Evolutionary conservation across 2,888 invertebrate species (phyloP), one percentile per base, ranked within the genome.

Genomic region (Trachelus iudaicus): DNA sequence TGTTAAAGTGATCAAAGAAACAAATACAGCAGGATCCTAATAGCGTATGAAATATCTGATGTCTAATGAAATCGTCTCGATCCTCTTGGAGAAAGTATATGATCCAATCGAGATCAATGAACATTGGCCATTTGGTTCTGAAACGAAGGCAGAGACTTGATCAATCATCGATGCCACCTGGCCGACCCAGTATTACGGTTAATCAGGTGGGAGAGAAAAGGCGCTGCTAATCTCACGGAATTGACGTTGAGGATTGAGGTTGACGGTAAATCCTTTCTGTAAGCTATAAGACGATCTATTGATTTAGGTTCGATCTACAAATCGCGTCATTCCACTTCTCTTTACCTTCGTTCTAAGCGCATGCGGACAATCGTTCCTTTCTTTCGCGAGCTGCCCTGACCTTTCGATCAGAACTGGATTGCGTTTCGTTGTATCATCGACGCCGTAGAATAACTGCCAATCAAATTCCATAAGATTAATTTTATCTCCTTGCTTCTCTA

Each of bases 101-200:
- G 9, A 56, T 56, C 23, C 56, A 23, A 56, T 56, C 23, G 56
- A 56, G 56, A 56, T 40, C 40, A 40, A 40, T 40, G 40, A 40
- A 40, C 40, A 40, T 40, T 40, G 40, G 40, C 40, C 4, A 23
- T 40, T 40, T 40, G 9, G 40, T 9, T 23, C 15, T 40, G 40
- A 23, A 56, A 23, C 23, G 23, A 56, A 56, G 56, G 23, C 23
- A 40, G 23, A 2, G 15, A 56, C 9, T 71, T 23, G 15, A 71
- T 71, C 71, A 23, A 71, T 71, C 76, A 34, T 75, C 77, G 83
- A 83, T 85, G 83, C 80, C 83, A 85, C 82, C 84, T 84, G 86
- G 83, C 68, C 85, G 86, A 87, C 87, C 87, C 84, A 87, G 84
- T 86, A 83, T 84, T 86, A 87, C 85, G 85, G 86, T 87, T 87